Evolutionary conservation across 2,888 invertebrate genomes (phyloP).

Genomic region (Prosopocoilus inquinatus): DNA sequence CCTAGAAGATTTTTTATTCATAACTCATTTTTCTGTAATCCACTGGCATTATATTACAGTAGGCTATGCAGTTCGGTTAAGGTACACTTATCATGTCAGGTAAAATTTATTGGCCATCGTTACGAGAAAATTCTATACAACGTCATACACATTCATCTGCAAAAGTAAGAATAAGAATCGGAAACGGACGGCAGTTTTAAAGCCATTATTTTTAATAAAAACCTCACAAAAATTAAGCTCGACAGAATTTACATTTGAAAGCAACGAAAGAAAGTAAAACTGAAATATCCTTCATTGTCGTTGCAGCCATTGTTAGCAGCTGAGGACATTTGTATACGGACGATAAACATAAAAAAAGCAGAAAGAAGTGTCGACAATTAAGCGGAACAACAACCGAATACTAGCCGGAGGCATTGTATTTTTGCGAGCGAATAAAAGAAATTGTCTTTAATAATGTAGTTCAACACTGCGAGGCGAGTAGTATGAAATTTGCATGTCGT

Average conservation of each 20-base stretch:
- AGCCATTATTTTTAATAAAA: conserved; percentile 30
- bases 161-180: conserved; percentile 21
- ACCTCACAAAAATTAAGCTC: conserved; percentile 32
- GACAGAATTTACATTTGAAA: conserved; percentile 44
- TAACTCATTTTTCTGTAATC: no score
- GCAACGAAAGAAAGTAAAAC: conserved; percentile 40
- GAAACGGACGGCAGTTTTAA: conserved; percentile 27
- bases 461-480: conserved; percentile 28
- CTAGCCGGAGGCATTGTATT: conserved; percentile 29
- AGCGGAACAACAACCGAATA: conserved; percentile 44
- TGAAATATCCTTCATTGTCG: conserved; percentile 42
- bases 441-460: conserved; percentile 9
- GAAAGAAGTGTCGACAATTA: conserved; percentile 46
- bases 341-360: conserved; percentile 42
- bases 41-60: no score
- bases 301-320: conserved; percentile 40
- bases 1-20: no score
- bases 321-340: conserved; percentile 45
- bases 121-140: no score
- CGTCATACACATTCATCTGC: conserved; percentile 20
- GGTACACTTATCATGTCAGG: no score
- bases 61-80: no score
- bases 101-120: no score
- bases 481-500: conserved; percentile 43
- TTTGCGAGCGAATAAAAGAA: conserved; percentile 26